These are phyloP conservation scores for Caradrina clavipalpis DNA, from an alignment of 2,888 invertebrate genomes.

Conservation along the genomic window DNA sequence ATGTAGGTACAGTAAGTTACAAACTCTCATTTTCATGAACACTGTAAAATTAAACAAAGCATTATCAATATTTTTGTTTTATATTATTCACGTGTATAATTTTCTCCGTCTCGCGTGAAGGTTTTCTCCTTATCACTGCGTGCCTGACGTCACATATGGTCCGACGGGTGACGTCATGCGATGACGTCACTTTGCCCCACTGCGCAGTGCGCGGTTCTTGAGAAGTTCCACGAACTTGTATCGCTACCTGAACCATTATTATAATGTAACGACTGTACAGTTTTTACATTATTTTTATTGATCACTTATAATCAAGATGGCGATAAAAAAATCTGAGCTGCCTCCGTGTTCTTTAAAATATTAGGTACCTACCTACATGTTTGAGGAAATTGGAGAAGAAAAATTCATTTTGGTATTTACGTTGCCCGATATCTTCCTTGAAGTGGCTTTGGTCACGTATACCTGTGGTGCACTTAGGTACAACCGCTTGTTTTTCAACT, in stretches of 20 bases:
- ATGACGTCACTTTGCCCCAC: constrained; percentile 76
- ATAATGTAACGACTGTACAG: constrained; percentile 58
- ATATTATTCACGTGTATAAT: constrained; percentile 13
- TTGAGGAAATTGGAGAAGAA: constrained; percentile 45
- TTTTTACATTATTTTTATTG: constrained; percentile 55
- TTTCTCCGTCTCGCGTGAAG: constrained; percentile 44
- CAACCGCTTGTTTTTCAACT: constrained; percentile 43
- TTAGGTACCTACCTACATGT: constrained; percentile 15
- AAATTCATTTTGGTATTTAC: constrained; percentile 45
- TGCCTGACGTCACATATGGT: constrained; percentile 76
- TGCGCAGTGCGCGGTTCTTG: constrained; percentile 67
- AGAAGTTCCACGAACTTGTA: constrained; percentile 77
- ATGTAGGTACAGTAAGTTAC: not conserved
- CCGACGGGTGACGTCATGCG: constrained; percentile 82
- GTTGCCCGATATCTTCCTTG: constrained; percentile 30
- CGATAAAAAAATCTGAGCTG: constrained; percentile 22
- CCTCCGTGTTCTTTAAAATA: constrained; percentile 17
- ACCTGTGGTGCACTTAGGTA: constrained; percentile 49
- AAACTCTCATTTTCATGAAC: constrained; percentile 17
- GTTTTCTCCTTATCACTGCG: constrained; percentile 60
- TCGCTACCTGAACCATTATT: constrained; percentile 63
- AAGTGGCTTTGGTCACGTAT: constrained; percentile 66
- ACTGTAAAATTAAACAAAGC: constrained; percentile 2
- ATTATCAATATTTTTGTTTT: constrained; percentile 9
- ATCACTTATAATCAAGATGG: constrained; percentile 34